Evolutionary conservation across 2,113 vertebrate species (phyloP).

Genomic region (Fregetta grallaria): DNA sequence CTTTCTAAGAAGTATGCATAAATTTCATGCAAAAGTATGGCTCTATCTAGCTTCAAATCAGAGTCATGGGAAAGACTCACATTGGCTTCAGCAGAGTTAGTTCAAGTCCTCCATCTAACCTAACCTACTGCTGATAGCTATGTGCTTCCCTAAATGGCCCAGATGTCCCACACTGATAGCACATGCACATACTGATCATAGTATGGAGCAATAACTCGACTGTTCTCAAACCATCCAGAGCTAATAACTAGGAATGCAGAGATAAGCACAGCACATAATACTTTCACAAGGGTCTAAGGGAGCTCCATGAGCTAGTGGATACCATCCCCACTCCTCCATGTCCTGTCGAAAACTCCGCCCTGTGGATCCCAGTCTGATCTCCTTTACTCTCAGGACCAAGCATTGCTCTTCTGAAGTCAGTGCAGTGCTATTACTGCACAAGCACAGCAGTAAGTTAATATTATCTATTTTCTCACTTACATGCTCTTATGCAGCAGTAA

Average conservation of each 20-base stretch:
- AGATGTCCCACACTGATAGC: not conserved
- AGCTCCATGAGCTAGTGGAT: not conserved
- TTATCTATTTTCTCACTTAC: not conserved
- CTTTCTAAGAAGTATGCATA: not conserved
- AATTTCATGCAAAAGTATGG: not conserved
- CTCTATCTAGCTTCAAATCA: conserved; percentile 15
- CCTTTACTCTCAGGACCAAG: not conserved
- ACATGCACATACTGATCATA: not conserved
- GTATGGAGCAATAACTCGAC: not conserved
- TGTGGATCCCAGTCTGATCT: not conserved
- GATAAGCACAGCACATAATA: not conserved
- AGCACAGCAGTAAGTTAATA: not conserved
- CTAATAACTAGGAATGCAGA: not conserved
- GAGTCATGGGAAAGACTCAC: not conserved
- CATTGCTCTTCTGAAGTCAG: not conserved
- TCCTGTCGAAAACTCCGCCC: not conserved
- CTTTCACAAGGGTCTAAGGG: not conserved
- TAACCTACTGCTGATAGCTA: not conserved
- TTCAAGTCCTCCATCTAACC: not conserved
- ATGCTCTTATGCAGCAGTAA: not conserved
- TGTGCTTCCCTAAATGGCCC: not conserved
- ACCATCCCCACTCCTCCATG: not conserved
- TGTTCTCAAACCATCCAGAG: not conserved
- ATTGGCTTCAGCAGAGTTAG: not conserved
- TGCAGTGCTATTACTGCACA: not conserved